Evolutionary conservation across 2,888 invertebrate species (phyloP).

Genomic region (Didymodactylos carnosus): DNA sequence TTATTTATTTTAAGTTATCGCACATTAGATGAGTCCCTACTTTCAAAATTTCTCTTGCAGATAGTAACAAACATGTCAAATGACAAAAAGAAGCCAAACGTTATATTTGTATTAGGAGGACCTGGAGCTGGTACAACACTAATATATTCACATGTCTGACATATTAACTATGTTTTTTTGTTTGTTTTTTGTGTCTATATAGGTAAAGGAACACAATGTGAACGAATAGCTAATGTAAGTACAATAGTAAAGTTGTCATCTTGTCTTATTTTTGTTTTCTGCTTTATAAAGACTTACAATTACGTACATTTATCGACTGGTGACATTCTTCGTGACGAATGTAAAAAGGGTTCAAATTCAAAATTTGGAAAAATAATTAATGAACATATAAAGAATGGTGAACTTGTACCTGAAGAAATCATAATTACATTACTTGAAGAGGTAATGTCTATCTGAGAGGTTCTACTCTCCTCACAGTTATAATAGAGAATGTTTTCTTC

Average conservation of each 20-base stretch:
- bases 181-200: not conserved
- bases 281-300: slow-evolving; percentile 29
- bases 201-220: slow-evolving; percentile 85
- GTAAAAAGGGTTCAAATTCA: slow-evolving; percentile 46
- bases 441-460: slow-evolving; percentile 37
- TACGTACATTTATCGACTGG: slow-evolving; percentile 43
- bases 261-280: no score
- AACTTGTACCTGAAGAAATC: slow-evolving; percentile 90
- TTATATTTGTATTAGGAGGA: slow-evolving; percentile 86
- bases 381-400: slow-evolving; percentile 67
- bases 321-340: slow-evolving; percentile 75
- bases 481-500: not conserved
- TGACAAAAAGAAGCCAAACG: slow-evolving; percentile 42
- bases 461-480: not conserved
- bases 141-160: no score
- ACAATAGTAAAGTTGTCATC: no score
- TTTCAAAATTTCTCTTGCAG: no score
- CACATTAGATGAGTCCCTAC: no score
- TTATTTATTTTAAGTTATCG: no score
- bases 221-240: slow-evolving; percentile 50
- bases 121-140: slow-evolving; percentile 55
- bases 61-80: no score
- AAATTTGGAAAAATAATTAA: slow-evolving; percentile 69
- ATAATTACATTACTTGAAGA: slow-evolving; percentile 56
- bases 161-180: not conserved